These are phyloP conservation scores for Cabera pusaria DNA, from an alignment of 2,888 invertebrate genomes.

Conservation along the genomic window DNA sequence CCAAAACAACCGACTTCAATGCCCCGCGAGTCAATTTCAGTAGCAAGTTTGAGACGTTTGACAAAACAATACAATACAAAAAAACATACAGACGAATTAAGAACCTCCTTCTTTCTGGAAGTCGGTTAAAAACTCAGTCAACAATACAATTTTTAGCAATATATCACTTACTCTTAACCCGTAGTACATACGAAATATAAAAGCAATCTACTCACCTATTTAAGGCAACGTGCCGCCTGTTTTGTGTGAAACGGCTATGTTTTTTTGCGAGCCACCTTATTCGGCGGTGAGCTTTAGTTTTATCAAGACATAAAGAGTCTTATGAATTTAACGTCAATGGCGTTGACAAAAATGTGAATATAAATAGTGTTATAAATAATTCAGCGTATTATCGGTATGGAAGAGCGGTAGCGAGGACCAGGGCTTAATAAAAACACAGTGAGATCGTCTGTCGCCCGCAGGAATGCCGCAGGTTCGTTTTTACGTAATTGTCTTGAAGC, in stretches of 20 bases:
- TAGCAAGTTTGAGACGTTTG: too few relatives aligned
- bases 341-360: slow-evolving; percentile 83
- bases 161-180: too few relatives aligned
- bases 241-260: slow-evolving; percentile 55
- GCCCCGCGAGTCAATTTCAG: too few relatives aligned
- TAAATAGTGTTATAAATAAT: slow-evolving; percentile 81
- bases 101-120: too few relatives aligned
- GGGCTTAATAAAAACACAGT: slow-evolving; percentile 61
- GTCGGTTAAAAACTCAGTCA: too few relatives aligned
- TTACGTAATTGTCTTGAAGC: slow-evolving; percentile 78
- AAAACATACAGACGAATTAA: too few relatives aligned
- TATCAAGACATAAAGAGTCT: slow-evolving; percentile 82
- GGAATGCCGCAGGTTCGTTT: slow-evolving; percentile 75
- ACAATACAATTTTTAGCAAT: too few relatives aligned
- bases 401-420: slow-evolving; percentile 53
- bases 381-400: slow-evolving; percentile 82
- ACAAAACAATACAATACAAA: too few relatives aligned
- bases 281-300: slow-evolving; percentile 76
- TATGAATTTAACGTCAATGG: slow-evolving; percentile 79
- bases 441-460: slow-evolving; percentile 55
- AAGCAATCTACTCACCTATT: too few relatives aligned
- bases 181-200: too few relatives aligned
- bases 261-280: slow-evolving; percentile 62
- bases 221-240: slow-evolving; percentile 45
- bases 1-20: too few relatives aligned